phyloP scores from a whole-genome alignment of 2,113 vertebrate species.

The Zootoca vivipara region DNA sequence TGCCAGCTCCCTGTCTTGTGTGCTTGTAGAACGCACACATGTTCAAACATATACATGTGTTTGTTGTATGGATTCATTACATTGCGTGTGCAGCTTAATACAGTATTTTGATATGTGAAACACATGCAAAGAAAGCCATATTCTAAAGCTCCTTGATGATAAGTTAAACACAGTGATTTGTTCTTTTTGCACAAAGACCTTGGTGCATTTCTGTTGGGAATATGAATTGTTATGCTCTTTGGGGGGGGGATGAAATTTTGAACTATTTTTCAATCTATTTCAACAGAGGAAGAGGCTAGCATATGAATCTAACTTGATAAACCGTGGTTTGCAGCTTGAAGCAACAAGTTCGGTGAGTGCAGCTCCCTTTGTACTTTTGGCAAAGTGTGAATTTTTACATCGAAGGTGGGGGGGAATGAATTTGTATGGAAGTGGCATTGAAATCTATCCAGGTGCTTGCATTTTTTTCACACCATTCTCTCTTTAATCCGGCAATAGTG shows the following conservation, averaged over 20 bases:
- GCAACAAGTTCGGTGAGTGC: slow-evolving; percentile 85
- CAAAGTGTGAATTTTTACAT: neutral
- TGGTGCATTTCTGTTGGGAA: neutral
- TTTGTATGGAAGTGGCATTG: neutral
- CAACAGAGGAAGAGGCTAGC: slow-evolving; percentile 84
- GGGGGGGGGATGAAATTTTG: slow-evolving; percentile 5
- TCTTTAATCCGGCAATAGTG: neutral
- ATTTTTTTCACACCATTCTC: neutral
- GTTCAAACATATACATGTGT: neutral
- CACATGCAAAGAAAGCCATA: neutral
- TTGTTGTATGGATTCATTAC: neutral
- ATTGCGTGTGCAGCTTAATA: neutral
- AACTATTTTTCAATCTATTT: slow-evolving; percentile 47
- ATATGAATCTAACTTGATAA: slow-evolving; percentile 89
- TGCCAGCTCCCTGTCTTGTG: neutral
- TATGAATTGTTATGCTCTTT: neutral
- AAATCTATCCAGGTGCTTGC: neutral
- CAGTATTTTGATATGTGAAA: neutral
- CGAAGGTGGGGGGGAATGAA: slow-evolving; percentile 11
- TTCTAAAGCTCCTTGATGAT: neutral
- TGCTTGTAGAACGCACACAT: neutral
- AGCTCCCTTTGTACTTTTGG: neutral
- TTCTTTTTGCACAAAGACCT: neutral
- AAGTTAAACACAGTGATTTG: neutral
- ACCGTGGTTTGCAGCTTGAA: slow-evolving; percentile 87